Conservation (phyloP, 2,888 invertebrate genomes). For the Drosophila koepferae region DNA sequence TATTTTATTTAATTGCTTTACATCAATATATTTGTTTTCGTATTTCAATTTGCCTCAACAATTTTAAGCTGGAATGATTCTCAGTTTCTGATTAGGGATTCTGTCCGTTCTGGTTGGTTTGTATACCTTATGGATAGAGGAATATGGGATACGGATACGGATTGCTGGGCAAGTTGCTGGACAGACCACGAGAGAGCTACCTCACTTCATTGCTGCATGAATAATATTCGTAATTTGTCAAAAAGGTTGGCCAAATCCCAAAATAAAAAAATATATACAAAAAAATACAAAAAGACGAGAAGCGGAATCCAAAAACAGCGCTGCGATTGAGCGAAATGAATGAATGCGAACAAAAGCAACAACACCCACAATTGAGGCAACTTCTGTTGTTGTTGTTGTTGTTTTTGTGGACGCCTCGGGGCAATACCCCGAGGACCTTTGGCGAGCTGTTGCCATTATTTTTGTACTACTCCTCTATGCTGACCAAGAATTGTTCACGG, state of each 20-base stretch:
- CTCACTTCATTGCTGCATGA: conserved; percentile 82
- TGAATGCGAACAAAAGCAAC: conserved; percentile 45
- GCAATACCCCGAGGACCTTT: conserved; percentile 77
- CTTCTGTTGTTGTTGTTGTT: conserved; percentile 19
- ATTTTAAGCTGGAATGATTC: conserved; percentile 23
- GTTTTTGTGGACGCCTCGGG: conserved; percentile 45
- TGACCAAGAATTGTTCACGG: conserved; percentile 43
- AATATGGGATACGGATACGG: conserved; percentile 27
- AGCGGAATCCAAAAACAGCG: conserved; percentile 69
- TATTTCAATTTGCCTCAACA: conserved; percentile 10
- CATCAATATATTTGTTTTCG: not conserved
- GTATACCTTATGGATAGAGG: conserved; percentile 19
- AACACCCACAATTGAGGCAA: conserved; percentile 27
- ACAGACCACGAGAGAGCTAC: conserved; percentile 66
- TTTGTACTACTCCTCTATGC: conserved; percentile 58
- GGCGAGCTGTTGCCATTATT: conserved; percentile 81
- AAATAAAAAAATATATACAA: conserved; percentile 55
- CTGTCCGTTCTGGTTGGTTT: conserved; percentile 21
- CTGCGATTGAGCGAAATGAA: conserved; percentile 74
- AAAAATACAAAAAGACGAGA: conserved; percentile 57
- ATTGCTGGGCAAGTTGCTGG: conserved; percentile 45
- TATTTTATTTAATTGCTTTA: not conserved
- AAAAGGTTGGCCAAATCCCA: conserved; percentile 80
- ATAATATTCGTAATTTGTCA: conserved; percentile 83
- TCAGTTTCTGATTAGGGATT: conserved; percentile 33